Evolutionary conservation across 2,888 invertebrate species (phyloP).

Genomic region (Eumerus sabulonum): DNA sequence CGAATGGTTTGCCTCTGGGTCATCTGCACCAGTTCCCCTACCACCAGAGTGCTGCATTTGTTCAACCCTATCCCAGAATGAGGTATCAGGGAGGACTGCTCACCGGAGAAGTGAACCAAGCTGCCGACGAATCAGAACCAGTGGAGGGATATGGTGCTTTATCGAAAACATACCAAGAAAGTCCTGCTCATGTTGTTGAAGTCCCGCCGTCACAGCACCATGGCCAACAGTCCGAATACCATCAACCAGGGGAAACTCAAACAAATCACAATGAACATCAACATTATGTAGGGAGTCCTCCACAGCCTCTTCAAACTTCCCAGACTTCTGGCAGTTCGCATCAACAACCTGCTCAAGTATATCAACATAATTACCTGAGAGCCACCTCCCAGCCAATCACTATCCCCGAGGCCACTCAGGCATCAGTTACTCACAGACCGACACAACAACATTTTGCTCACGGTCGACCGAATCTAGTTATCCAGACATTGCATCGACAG

Average conservation of each 20-base stretch:
- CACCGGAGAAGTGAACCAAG: slow-evolving; percentile 33
- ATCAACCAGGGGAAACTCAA: slow-evolving; percentile 3
- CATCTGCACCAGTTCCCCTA: slow-evolving; percentile 30
- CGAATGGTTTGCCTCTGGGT: slow-evolving; percentile 63
- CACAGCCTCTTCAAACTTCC: slow-evolving; percentile 49
- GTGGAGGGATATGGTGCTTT: slow-evolving; percentile 36
- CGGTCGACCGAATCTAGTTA: slow-evolving; percentile 34
- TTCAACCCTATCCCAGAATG: slow-evolving; percentile 50
- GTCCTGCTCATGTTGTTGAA: slow-evolving; percentile 30
- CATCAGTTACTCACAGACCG: neutral
- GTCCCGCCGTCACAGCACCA: slow-evolving; percentile 6
- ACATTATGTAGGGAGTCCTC: slow-evolving; percentile 45
- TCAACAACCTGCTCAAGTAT: slow-evolving; percentile 56
- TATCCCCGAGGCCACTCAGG: neutral
- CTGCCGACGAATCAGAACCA: neutral
- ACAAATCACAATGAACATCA: slow-evolving; percentile 3
- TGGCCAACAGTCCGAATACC: neutral
- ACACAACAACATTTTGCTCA: neutral
- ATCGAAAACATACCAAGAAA: slow-evolving; percentile 15
- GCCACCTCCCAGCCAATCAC: slow-evolving; percentile 20
- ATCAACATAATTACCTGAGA: slow-evolving; percentile 51
- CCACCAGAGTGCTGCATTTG: neutral
- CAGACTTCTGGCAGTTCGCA: slow-evolving; percentile 36
- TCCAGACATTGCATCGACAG: slow-evolving; percentile 37
- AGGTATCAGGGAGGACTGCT: slow-evolving; percentile 53